Percentiles rank a stretch among this genome's conserved stretches.
Evolutionary conservation across 2,888 invertebrate genomes (phyloP).

Genomic region (Trissoscelio sp.): DNA sequence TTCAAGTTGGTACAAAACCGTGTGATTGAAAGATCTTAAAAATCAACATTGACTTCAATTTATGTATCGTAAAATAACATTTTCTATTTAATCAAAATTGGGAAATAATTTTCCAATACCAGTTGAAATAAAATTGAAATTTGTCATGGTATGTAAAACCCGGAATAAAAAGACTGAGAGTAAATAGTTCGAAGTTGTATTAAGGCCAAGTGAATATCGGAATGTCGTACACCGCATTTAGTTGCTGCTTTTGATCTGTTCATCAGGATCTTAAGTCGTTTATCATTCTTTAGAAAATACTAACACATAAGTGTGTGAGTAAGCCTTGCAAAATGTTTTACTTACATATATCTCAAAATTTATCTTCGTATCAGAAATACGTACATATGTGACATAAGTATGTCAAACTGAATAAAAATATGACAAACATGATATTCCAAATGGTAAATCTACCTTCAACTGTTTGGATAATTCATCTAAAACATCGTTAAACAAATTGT

Average conservation of each 20-base stretch:
- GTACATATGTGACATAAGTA: not conserved
- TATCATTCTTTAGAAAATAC: constrained; percentile 15
- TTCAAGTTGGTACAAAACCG: not conserved
- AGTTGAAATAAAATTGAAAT: too few relatives aligned
- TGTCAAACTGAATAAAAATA: not conserved
- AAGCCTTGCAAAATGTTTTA: not conserved
- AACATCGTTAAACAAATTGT: too few relatives aligned
- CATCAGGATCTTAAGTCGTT: constrained; percentile 5
- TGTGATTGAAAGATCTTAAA: too few relatives aligned
- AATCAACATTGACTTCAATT: too few relatives aligned
- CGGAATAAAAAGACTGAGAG: too few relatives aligned
- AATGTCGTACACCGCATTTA: not conserved
- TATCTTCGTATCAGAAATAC: not conserved
- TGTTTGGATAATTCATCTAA: not conserved
- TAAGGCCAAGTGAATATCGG: not conserved
- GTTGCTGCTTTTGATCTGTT: constrained; percentile 3
- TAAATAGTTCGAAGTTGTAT: not conserved
- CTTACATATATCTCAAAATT: not conserved
- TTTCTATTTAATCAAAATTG: too few relatives aligned
- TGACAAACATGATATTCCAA: not conserved
- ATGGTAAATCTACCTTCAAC: not conserved
- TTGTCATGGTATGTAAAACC: too few relatives aligned
- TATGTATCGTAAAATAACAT: too few relatives aligned
- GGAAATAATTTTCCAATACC: too few relatives aligned
- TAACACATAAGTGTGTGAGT: not conserved